phyloP scores from a whole-genome alignment of 2,888 invertebrate genomes.

The Malachius bipustulatus region DNA sequence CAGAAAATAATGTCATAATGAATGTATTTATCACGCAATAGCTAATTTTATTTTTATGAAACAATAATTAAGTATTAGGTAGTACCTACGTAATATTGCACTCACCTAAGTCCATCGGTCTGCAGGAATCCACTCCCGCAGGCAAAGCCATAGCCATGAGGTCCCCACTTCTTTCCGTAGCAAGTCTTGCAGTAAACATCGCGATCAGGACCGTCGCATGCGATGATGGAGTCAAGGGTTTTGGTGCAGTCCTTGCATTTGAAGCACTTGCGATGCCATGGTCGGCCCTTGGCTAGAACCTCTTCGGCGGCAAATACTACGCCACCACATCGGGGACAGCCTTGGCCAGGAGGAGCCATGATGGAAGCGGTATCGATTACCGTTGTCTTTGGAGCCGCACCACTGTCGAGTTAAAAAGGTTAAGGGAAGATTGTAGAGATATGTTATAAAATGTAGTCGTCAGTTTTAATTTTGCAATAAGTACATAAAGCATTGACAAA shows the following conservation, averaged over 20 bases:
- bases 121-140: slow-evolving; percentile 90
- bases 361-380: slow-evolving; percentile 70
- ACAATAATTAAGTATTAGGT: too few relatives aligned
- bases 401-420: slow-evolving; percentile 41
- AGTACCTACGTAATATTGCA: too few relatives aligned
- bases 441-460: neutral
- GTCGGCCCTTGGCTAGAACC: slow-evolving; percentile 77
- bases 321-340: slow-evolving; percentile 82
- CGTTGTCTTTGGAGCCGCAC: slow-evolving; percentile 63
- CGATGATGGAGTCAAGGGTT: slow-evolving; percentile 89
- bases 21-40: too few relatives aligned
- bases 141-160: slow-evolving; percentile 92
- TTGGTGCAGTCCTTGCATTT: slow-evolving; percentile 88
- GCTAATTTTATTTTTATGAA: too few relatives aligned
- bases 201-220: slow-evolving; percentile 86
- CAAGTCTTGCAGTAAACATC: slow-evolving; percentile 95
- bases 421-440: neutral
- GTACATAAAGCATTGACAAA: neutral
- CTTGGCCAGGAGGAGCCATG: slow-evolving; percentile 72
- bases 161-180: slow-evolving; percentile 96
- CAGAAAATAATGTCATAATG: too few relatives aligned
- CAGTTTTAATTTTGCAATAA: slow-evolving; percentile 1
- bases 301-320: slow-evolving; percentile 90
- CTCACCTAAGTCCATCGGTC: slow-evolving; percentile 80
- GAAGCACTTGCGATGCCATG: slow-evolving; percentile 90